Conservation (phyloP, 1,140 invertebrate species). For the Gonatopus flavifemur region DNA sequence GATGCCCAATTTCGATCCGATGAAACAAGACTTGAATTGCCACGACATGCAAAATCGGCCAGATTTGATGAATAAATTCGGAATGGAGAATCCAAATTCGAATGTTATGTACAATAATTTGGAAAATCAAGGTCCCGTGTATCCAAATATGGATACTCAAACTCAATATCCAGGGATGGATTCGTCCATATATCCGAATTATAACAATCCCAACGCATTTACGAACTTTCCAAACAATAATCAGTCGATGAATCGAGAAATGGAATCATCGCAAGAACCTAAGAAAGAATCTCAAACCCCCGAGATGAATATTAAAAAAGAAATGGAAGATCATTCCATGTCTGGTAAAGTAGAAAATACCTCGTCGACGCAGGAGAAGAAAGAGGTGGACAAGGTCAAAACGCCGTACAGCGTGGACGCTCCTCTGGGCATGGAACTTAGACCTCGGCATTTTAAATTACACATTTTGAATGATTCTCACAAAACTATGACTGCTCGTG, state of each 20-base stretch:
- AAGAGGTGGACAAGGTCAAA: constrained; percentile 36
- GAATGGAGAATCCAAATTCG: constrained; percentile 24
- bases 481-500: constrained; percentile 84
- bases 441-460: constrained; percentile 80
- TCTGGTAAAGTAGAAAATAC: constrained; percentile 38
- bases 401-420: constrained; percentile 49
- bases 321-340: constrained; percentile 21
- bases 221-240: constrained; percentile 16
- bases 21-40: constrained; percentile 38
- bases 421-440: constrained; percentile 46
- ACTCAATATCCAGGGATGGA: constrained; percentile 27
- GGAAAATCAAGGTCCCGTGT: constrained; percentile 27
- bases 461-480: constrained; percentile 92
- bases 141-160: constrained; percentile 33
- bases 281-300: constrained; percentile 30
- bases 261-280: constrained; percentile 23
- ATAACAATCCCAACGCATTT: constrained; percentile 26
- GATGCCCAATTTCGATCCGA: constrained; percentile 27
- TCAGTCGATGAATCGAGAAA: constrained; percentile 12
- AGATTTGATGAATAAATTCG: constrained; percentile 29
- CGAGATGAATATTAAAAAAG: constrained; percentile 38
- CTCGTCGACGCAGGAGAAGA: constrained; percentile 51
- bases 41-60: constrained; percentile 21
- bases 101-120: constrained; percentile 22
- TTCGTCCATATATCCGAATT: constrained; percentile 31